Percentiles rank a stretch among this genome's conserved stretches.
Conservation (phyloP, 2,797 vertebrate genomes). For the Adrianichthys oophorus region DNA sequence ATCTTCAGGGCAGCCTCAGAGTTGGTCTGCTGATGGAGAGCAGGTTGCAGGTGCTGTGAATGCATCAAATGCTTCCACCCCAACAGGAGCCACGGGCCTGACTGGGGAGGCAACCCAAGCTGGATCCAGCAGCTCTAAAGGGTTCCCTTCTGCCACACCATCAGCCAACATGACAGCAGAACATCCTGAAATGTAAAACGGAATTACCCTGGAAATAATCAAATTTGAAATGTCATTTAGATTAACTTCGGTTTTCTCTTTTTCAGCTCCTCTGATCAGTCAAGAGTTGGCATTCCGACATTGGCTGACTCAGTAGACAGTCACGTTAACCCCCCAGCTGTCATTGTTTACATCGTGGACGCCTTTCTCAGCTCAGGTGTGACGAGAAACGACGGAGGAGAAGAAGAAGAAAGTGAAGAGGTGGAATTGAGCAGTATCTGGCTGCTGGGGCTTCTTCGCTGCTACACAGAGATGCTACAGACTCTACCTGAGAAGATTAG, state of each 20-base stretch:
- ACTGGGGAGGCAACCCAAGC: slow-evolving; percentile 77
- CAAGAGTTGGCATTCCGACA: slow-evolving; percentile 92
- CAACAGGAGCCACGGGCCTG: slow-evolving; percentile 73
- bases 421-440: slow-evolving; percentile 87
- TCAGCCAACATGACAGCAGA: slow-evolving; percentile 68
- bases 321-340: slow-evolving; percentile 87
- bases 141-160: slow-evolving; percentile 66
- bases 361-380: slow-evolving; percentile 88
- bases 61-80: slow-evolving; percentile 71
- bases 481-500: slow-evolving; percentile 89
- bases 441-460: slow-evolving; percentile 93
- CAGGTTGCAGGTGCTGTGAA: slow-evolving; percentile 45
- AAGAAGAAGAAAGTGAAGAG: slow-evolving; percentile 87
- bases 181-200: slow-evolving; percentile 70
- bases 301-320: slow-evolving; percentile 86
- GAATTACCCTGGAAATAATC: accelerated
- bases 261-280: slow-evolving; percentile 76
- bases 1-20: slow-evolving; percentile 59
- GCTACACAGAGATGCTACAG: slow-evolving; percentile 94
- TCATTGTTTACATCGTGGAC: slow-evolving; percentile 95
- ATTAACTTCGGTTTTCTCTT: slow-evolving; percentile 1
- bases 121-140: slow-evolving; percentile 74
- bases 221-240: not conserved
- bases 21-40: slow-evolving; percentile 76
- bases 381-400: slow-evolving; percentile 74